Conservation (phyloP, 1,140 invertebrate species). For the Drosophila malerkotliana region DNA sequence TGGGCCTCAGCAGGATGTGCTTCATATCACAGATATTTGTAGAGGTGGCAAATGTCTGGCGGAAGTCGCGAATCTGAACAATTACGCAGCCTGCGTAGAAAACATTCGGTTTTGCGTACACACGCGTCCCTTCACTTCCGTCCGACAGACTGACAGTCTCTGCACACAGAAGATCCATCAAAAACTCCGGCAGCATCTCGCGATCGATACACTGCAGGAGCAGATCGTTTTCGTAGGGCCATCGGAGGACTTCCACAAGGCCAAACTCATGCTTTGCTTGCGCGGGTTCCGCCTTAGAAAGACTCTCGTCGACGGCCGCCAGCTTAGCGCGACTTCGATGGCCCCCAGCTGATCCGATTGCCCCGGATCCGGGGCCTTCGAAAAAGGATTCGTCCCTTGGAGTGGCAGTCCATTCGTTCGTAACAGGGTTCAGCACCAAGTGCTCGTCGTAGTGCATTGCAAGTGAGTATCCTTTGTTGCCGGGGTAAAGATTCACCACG, state of each 20-base stretch:
- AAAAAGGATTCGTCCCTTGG: conserved; percentile 23
- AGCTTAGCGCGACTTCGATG: conserved; percentile 55
- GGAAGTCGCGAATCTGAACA: conserved; percentile 94
- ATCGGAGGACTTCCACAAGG: conserved; percentile 89
- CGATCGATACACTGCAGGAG: conserved; percentile 92
- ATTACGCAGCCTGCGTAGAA: conserved; percentile 97
- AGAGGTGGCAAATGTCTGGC: conserved; percentile 89
- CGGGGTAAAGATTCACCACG: conserved; percentile 95
- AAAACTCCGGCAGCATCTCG: conserved; percentile 93
- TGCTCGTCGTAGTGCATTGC: conserved; percentile 87
- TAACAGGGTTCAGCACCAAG: conserved; percentile 56
- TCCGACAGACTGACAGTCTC: conserved; percentile 85
- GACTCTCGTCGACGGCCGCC: conserved; percentile 29
- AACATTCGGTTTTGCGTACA: conserved; percentile 87
- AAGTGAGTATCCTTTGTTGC: conserved; percentile 95
- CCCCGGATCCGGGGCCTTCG: conserved; percentile 19
- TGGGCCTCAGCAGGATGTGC: conserved; percentile 94
- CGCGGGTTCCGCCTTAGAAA: conserved; percentile 22
- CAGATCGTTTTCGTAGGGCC: conserved; percentile 91
- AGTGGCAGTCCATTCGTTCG: conserved; percentile 58
- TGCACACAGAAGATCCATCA: conserved; percentile 93
- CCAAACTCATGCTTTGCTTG: conserved; percentile 84
- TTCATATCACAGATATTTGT: conserved; percentile 90
- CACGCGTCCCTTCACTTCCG: conserved; percentile 65
- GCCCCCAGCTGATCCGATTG: conserved; percentile 5